Base-by-base conservation (phyloP, 2,797 vertebrate species). In the Anguilla obscura region DNA sequence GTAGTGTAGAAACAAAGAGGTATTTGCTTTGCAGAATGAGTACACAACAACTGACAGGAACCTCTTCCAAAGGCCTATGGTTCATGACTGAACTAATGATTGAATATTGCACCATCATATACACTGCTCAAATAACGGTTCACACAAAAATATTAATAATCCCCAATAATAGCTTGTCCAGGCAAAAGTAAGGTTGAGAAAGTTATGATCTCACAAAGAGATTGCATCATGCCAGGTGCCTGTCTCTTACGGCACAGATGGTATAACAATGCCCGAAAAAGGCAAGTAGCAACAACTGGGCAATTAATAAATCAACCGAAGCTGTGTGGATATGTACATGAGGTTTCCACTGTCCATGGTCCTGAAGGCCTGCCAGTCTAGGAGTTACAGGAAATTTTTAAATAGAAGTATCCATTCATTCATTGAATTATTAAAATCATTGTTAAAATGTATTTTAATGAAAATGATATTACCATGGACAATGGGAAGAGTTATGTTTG, bases 51-150 rank as follows among this genome's bases (percentile, higher is more conserved):
- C 27, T 56, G 82, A 36, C 54, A 52, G 30, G n/a, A 85, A 60
- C 56, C 36, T 33, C 6, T 36, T 87, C 18, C 33, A 36, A 12
- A 69, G 52, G 79, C 14, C 63, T 48, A n/a, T 30, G 36, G 54
- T 74, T 24, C 84, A 69, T 87, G 56, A 84, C 50, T 58, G 56
- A 60, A 80, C 52, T 45, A n/a, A 54, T 58, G 52, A 58, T 45
- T 80, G 54, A 52, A 80, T 58, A 74, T 16, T 71, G 10, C 30
- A 74, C 36, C 14, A 80, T 45, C 5, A 33, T 30, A 30, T 16
- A 30, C 9, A 36, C 71, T 33, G 27, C 3, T 33, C 30, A 76
- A 30, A 76, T 1, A 69, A 76, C 27, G 8, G 63, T 6, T 63
- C 18, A 76, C 6, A 76, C 30, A 3, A 36, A 36, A 63, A 63